Percentiles rank a stretch among this genome's conserved stretches.
Evolutionary conservation across 2,113 vertebrate genomes (phyloP).

Genomic region (Microcebus griseorufus): DNA sequence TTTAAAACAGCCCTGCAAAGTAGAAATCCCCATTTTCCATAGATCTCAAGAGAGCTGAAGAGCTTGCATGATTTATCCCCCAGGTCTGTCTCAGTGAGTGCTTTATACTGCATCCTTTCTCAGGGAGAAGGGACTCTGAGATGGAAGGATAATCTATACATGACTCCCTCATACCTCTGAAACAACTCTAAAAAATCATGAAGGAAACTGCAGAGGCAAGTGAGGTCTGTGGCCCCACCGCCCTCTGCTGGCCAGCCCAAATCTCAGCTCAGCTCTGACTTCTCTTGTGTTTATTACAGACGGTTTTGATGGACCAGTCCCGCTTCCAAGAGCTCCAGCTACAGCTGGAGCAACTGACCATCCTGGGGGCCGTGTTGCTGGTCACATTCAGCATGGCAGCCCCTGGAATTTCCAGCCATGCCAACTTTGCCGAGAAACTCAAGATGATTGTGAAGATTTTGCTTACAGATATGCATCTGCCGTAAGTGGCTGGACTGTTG

Average conservation of each 20-base stretch:
- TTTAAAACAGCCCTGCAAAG: background rate
- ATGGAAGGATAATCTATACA: no score
- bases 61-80: background rate
- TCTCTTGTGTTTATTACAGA: constrained; percentile 82
- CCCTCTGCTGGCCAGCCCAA: constrained; percentile 32
- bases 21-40: background rate
- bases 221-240: background rate
- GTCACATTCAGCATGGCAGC: constrained; percentile 91
- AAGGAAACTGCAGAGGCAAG: background rate
- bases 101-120: background rate
- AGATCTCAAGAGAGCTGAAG: background rate
- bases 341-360: constrained; percentile 87
- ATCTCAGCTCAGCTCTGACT: background rate
- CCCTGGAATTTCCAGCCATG: constrained; percentile 87
- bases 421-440: constrained; percentile 89
- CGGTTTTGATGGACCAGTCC: constrained; percentile 93
- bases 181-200: background rate
- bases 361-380: constrained; percentile 91
- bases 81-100: background rate
- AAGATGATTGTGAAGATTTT: constrained; percentile 90
- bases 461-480: constrained; percentile 88
- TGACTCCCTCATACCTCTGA: background rate
- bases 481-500: constrained; percentile 86
- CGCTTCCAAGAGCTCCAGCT: constrained; percentile 95
- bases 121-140: background rate